Base-by-base conservation (phyloP, 2,113 vertebrate species). In the Perca schrenkii region DNA sequence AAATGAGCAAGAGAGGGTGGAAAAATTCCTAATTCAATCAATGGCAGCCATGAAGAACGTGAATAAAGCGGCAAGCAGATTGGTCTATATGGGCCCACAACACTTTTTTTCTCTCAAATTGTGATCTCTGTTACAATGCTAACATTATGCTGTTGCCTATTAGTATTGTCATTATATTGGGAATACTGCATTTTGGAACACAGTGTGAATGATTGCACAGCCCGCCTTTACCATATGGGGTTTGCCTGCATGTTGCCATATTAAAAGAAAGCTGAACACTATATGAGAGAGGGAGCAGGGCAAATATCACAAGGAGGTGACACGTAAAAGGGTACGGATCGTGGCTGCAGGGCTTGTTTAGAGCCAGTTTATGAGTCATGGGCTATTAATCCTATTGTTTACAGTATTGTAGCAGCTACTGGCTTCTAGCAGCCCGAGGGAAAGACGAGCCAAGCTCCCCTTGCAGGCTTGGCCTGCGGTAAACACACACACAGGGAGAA, bases 321-420 rank as follows among this genome's bases (percentile, higher is more conserved):
- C 82, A 77, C 60, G 74, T 82, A 84, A 92, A 89, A 84, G 80
- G 75, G 73, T 82, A 85, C 74, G 87, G 83, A 80, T 68, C 53
- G 79, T 78, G 62, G 69, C 88, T 80, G 91, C 87, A 86, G 87
- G 90, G 87, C 85, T 91, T 88, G 92, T 93, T 93, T 91, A 90
- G 86, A 88, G 88, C 60, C 74, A 58, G 77, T 95, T 93, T 94
- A 91, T 92, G 93, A 94, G 92, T 95, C 94, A 93, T 62, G 80
- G 90, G 86, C 89, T 93, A 95, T 95, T 95, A 94, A 95, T 94
- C 91, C 78, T 89, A 91, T 86, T 93, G 93, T 95, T 95, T 95
- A 94, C 93, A 94, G 92, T 89, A 89, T 83, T 90, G 87, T 89
- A 93, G 90, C 89, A 89, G 92, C 88, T 86, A 90, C 90, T 86